Evolutionary conservation across 2,888 invertebrate species (phyloP), one percentile per base, ranked within the genome.

Genomic region (Cephus nigrinus): DNA sequence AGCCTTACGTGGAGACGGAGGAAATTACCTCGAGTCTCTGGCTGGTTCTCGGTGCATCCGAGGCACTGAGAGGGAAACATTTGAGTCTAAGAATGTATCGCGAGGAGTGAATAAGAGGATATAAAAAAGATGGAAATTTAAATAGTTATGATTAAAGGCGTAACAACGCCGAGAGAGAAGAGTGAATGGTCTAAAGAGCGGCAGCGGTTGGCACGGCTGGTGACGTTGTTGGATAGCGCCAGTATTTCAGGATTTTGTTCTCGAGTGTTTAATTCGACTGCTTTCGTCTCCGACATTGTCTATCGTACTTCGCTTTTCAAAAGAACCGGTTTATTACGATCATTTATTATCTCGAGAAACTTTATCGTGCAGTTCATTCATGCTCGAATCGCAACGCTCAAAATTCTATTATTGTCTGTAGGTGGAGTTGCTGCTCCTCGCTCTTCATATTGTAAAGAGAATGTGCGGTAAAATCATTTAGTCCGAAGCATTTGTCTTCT

Each of bases 211-310:
- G 76, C 73, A 76, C 76, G 76, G 55, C 73, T 73, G 55, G 73
- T 76, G 73, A 76, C 76, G 76, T 76, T 76, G 69, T 69, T 33
- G 69, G 76, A 76, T 76, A 71, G 76, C 72, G 32, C 73, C 73
- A 73, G 73, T 76, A 76, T 76, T 76, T 76, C 76, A 76, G 76
- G 76, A 76, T 76, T 76, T 73, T 32, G 34, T 76, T 73, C 76
- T 73, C 76, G 33, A 73, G 72, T 76, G 73, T 76, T 76, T 73
- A 76, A 76, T 76, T 76, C 76, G 55, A 23, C 73, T 35, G 73
- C 76, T 76, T 76, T 76, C 73, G 76, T 76, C 73, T 73, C 76
- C 31, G 76, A 76, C 76, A 71, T 76, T 76, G 76, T 76, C 76
- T 76, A 77, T 77, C 77, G 30, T 68, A 34, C 12, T 31, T 30